Conservation (phyloP, 1,140 invertebrate species). For the Tetranychus urticae region DNA sequence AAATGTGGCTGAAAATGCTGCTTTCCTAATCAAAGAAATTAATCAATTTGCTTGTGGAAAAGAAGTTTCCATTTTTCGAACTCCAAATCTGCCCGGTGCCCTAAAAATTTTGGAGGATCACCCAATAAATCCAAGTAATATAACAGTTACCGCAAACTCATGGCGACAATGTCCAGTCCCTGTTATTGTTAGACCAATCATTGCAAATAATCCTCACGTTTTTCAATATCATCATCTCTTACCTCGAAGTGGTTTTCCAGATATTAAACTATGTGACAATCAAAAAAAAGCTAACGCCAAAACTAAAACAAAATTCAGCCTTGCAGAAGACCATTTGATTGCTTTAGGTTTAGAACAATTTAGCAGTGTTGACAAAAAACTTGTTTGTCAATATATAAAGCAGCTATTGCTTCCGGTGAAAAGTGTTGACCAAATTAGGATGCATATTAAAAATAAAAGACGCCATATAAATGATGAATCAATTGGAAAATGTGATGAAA, state of each 20-base stretch:
- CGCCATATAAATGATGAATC: background rate
- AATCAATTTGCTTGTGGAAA: background rate
- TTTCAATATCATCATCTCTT: background rate
- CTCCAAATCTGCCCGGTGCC: background rate
- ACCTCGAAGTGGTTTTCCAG: background rate
- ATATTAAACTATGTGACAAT: background rate
- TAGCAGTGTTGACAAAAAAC: background rate
- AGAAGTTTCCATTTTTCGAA: background rate
- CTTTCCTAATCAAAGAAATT: background rate
- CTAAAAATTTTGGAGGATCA: background rate
- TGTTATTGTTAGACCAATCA: background rate
- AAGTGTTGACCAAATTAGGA: background rate
- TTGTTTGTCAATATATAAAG: background rate
- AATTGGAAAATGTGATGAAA: background rate
- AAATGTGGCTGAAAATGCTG: background rate
- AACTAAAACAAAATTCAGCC: background rate
- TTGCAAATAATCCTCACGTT: background rate
- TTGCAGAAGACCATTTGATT: constrained; percentile 2
- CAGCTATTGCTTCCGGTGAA: background rate
- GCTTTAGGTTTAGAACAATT: constrained; percentile 2
- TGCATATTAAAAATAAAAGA: background rate
- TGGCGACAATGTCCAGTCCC: constrained; percentile 1
- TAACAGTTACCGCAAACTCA: background rate
- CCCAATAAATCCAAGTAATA: background rate
- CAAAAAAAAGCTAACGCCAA: too few relatives aligned